Evolutionary conservation across 1,140 invertebrate genomes (phyloP).

Genomic region (Neodiprion virginianus): DNA sequence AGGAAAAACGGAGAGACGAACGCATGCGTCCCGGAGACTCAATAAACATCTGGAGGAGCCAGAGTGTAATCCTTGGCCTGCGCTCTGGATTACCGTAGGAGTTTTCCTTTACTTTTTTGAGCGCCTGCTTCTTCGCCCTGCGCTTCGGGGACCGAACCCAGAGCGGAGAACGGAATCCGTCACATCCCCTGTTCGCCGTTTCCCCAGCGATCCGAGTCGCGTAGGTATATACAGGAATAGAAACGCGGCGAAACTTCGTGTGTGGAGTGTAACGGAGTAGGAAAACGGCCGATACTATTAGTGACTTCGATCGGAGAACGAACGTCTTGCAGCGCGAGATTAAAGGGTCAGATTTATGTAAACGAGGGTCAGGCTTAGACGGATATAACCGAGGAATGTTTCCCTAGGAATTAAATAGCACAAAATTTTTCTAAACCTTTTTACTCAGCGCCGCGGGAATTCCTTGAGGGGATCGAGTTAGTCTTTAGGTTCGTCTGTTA

Average conservation of each 20-base stretch:
- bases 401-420: neutral
- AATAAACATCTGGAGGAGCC: conserved; percentile 57
- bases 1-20: conserved; percentile 18
- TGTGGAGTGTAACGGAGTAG: neutral
- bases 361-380: neutral
- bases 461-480: too few relatives aligned
- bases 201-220: neutral
- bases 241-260: neutral
- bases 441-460: too few relatives aligned
- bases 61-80: conserved; percentile 50
- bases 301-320: neutral
- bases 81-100: conserved; percentile 54
- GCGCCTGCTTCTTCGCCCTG: conserved; percentile 22
- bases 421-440: neutral
- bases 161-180: neutral
- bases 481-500: too few relatives aligned
- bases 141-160: conserved; percentile 7
- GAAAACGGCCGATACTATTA: neutral
- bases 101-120: conserved; percentile 51
- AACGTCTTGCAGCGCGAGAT: neutral
- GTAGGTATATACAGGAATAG: neutral
- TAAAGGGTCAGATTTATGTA: conserved; percentile 2
- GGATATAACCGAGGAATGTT: neutral
- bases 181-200: neutral
- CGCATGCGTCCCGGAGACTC: conserved; percentile 33